Evolutionary conservation across 2,797 vertebrate species (phyloP), one percentile per base, ranked within the genome.

Genomic region (Sitta carolinensis): DNA sequence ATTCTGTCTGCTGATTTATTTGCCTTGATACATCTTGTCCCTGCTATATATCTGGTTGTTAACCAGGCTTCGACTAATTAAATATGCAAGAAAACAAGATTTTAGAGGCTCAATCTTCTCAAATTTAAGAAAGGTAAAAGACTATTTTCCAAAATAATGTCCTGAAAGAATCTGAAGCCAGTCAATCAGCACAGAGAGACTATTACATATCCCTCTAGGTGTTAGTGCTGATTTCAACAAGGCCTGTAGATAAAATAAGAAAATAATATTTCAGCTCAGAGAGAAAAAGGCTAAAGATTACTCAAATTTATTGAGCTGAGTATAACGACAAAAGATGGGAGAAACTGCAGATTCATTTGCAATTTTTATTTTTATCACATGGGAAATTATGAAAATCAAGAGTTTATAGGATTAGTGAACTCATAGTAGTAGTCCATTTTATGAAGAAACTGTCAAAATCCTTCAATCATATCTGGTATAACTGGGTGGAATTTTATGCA

Each of bases 311-410:
- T 94, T 87, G 59, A 84, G 36, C 36, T 32, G 58, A 18, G 16
- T 68, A 34, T 79, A 83, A 70, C 3, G 26, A 84, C 26, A 51
- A 72, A 90, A 90, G 26, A 69, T 82, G 10, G 32, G 70, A 87
- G 59, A 82, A 90, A 18, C 59, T 66, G 36, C 45, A 70, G 59
- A 34, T 89, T 90, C 10, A 59, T 96, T 92, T 90, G 57, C 52
- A 83, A 34, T 93, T 96, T 93, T 91, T 87, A 57, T 80, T 82
- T 27, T 77, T 87, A 66, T 80, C 48, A 52, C 50, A 63, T 67
- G 64, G 64, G 75, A 84, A 91, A 92, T 89, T 75, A 87, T 42
- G 85, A 89, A 89, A 94, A 87, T 61, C 50, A 67, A 59, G 75
- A 14, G 38, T 87, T 84, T 84, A 69, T 45, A 26, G 54, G 36